phyloP scores from a whole-genome alignment of 2,888 invertebrate species.

The Metallyticus violacea region DNA sequence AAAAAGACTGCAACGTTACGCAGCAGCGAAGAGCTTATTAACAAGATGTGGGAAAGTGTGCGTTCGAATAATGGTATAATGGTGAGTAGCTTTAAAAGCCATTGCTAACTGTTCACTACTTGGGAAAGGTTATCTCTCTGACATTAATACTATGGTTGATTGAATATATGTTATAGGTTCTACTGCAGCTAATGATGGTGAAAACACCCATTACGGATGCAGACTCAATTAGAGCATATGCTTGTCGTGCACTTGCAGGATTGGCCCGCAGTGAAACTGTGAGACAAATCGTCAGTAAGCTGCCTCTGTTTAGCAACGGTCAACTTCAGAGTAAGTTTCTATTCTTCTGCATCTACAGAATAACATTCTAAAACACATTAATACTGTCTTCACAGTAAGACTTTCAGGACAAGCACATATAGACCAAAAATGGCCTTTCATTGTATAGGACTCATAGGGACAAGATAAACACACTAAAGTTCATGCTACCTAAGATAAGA shows the following conservation, averaged over 20 bases:
- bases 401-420: no score
- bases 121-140: neutral
- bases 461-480: no score
- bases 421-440: no score
- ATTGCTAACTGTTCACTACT: neutral
- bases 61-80: constrained; percentile 95
- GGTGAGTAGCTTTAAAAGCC: constrained; percentile 51
- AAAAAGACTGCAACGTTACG: constrained; percentile 41
- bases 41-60: constrained; percentile 92
- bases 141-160: neutral
- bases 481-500: no score
- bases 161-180: constrained; percentile 52
- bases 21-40: constrained; percentile 80
- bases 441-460: no score
- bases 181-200: constrained; percentile 83
- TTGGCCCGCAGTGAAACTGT: constrained; percentile 91
- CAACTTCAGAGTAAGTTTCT: constrained; percentile 74
- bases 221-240: constrained; percentile 88
- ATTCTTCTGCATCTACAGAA: no score
- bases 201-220: constrained; percentile 97
- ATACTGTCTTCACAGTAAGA: no score
- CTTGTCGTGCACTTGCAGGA: constrained; percentile 90
- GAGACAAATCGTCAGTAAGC: constrained; percentile 89
- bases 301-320: constrained; percentile 90
- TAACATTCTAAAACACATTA: no score